Evolutionary conservation across 2,113 vertebrate genomes (phyloP).

Genomic region (Picathartes gymnocephalus): DNA sequence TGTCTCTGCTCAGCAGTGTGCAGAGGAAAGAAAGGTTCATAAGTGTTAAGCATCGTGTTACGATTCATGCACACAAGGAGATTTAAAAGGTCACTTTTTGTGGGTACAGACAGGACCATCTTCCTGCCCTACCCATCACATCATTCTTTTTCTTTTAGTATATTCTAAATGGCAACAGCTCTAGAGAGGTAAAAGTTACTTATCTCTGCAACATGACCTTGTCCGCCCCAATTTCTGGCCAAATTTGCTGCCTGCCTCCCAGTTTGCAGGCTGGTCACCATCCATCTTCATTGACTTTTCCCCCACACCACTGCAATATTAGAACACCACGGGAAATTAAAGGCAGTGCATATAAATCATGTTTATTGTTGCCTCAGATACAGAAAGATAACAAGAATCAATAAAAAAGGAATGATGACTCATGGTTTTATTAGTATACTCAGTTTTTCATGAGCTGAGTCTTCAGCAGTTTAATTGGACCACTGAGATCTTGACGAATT

Average conservation of each 20-base stretch:
- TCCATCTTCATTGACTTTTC: conserved; percentile 3
- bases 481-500: conserved; percentile 25
- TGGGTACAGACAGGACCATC: not conserved
- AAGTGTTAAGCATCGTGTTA: not conserved
- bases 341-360: conserved; percentile 31
- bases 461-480: conserved; percentile 13
- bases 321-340: conserved; percentile 23
- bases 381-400: conserved; percentile 34
- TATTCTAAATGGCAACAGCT: not conserved
- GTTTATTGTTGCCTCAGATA: conserved; percentile 39
- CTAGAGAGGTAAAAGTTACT: not conserved
- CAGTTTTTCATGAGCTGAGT: conserved; percentile 13
- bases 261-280: not conserved
- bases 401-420: conserved; percentile 32
- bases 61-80: not conserved
- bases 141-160: not conserved
- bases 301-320: not conserved
- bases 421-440: conserved; percentile 42
- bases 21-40: not conserved
- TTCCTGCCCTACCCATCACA: not conserved
- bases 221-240: not conserved
- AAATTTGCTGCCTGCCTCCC: not conserved
- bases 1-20: not conserved
- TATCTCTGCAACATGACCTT: not conserved
- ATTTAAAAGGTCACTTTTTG: not conserved